Evolutionary conservation across 2,888 invertebrate genomes (phyloP).

Genomic region (Lasioglossum figueresi): DNA sequence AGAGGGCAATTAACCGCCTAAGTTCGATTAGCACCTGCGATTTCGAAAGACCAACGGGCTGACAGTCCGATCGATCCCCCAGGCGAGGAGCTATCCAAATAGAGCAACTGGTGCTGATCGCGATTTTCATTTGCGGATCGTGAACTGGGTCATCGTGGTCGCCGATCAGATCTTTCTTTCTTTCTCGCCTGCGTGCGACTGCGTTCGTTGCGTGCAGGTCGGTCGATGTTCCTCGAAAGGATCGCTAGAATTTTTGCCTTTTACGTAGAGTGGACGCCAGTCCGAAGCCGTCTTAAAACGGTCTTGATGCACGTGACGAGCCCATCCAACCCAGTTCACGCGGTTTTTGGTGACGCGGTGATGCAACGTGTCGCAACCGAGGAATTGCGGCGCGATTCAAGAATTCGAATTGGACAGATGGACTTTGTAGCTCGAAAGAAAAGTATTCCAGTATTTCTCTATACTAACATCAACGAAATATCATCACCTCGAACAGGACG

Average conservation of each 20-base stretch:
- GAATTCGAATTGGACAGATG: not conserved
- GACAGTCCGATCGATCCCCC: not conserved
- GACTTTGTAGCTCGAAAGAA: not conserved
- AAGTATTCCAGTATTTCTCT: not conserved
- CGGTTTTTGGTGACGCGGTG: constrained; percentile 52
- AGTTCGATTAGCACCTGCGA: constrained; percentile 30
- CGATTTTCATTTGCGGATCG: constrained; percentile 27
- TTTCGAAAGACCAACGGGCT: constrained; percentile 17
- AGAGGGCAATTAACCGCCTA: constrained; percentile 3
- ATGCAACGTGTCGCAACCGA: constrained; percentile 44
- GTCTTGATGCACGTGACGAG: constrained; percentile 26
- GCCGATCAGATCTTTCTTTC: constrained; percentile 21
- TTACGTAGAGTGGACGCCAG: constrained; percentile 14
- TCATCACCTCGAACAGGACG: too few species aligned
- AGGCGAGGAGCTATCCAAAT: constrained; percentile 5
- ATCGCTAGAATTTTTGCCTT: constrained; percentile 37
- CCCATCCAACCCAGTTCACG: constrained; percentile 55
- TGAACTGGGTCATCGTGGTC: constrained; percentile 46
- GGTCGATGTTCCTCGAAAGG: constrained; percentile 33
- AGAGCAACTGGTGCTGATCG: not conserved
- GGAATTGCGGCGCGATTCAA: constrained; percentile 1
- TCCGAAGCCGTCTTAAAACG: not conserved
- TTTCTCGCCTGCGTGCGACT: not conserved
- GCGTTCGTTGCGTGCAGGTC: constrained; percentile 7
- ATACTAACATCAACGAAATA: not conserved